Percentiles rank a stretch among this genome's conserved stretches.
These are phyloP conservation scores for Dasysyrphus albostriatus DNA, from an alignment of 2,888 invertebrate genomes.

Conservation along the genomic window DNA sequence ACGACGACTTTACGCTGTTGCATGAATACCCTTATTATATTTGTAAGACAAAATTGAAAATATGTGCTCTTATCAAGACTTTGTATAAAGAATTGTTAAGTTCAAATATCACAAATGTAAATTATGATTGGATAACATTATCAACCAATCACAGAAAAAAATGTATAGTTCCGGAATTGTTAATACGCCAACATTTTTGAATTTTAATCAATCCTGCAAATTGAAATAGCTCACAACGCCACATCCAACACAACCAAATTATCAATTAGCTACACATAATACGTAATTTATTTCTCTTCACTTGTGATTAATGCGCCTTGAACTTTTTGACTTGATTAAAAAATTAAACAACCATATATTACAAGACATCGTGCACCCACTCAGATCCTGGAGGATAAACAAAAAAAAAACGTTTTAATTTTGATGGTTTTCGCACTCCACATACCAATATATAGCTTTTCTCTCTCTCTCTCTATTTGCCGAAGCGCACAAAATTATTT, in stretches of 20 bases:
- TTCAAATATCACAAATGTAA: no score
- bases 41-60: no score
- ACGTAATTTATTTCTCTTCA: background rate
- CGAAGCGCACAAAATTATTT: slow-evolving; percentile 24
- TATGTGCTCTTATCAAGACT: no score
- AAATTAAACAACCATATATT: slow-evolving; percentile 22
- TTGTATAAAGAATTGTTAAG: no score
- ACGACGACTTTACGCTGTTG: no score
- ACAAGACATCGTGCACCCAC: background rate
- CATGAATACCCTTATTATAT: no score
- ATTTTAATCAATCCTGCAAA: no score
- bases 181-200: no score
- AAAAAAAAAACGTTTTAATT: slow-evolving; percentile 20
- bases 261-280: background rate
- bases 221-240: background rate
- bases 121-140: no score
- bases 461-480: background rate
- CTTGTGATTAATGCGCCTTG: slow-evolving; percentile 10
- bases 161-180: no score
- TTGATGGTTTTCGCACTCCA: background rate
- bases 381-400: background rate
- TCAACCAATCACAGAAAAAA: no score
- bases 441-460: background rate
- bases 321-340: slow-evolving; percentile 23
- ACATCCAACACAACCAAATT: background rate